Base-by-base conservation (phyloP, 1,140 invertebrate species). In the Mylabris phalerata region DNA sequence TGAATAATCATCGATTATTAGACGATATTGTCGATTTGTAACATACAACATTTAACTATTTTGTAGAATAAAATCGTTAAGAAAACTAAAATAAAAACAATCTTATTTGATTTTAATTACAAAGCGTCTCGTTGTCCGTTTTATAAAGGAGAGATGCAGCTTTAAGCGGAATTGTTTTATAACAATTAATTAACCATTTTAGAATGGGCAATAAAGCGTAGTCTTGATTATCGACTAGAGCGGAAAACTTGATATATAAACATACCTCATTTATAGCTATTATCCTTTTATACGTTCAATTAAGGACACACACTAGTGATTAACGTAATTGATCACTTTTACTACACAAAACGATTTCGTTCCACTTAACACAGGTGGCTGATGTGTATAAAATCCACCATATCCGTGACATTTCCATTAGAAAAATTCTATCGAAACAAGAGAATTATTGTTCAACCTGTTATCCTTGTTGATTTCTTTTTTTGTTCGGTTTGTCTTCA, bases 11-110 rank as follows among this genome's bases (percentile, higher is more conserved):
- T 5, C 32, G 19, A 19, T 19, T 19, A 19, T 19, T 19, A 19
- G 19, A 19, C 42, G 46, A 44, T 54, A 44, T 54, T 54, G 51
- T 54, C 51, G 51, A 54, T 54, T 54, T 46, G 51, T 32, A 54
- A 54, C 51, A 45, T 24, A 54, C 39, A 54, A 54, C 46, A 46
- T 54, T 42, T 45, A 10, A 43, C 50, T 38, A 45, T 45, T 54
- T 42, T 44, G 24, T 52, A 43, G 41, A 44, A 32, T 5, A 32
- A 32, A 32, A 7, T 5, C 7, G 32, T 32, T 5, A 32, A 32
- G 32, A 32, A 32, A 32, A 32, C 32, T 5, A 32, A 32, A 32
- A 32, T 5, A 32, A 32, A 32, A 32, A 7, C 4, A 32, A 32
- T 32, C 32, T 32, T 32, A 32, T 32, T 5, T 7, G 32, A 32